Conservation (phyloP, 1,140 invertebrate species). For the Anastrepha obliqua region DNA sequence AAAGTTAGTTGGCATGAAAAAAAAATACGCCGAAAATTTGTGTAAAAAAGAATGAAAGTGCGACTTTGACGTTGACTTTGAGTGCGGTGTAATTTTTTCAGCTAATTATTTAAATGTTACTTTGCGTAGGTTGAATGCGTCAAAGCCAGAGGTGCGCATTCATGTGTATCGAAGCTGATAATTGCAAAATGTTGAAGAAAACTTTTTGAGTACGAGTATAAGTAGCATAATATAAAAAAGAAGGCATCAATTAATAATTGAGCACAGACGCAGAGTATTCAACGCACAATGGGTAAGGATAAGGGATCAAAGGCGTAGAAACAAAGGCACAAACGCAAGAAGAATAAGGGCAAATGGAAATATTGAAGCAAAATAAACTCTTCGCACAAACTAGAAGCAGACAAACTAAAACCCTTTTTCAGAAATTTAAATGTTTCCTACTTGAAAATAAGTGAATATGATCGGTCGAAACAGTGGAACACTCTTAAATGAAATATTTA, state of each 20-base stretch:
- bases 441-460: too few species aligned
- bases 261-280: neutral
- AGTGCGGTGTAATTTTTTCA: conserved; percentile 30
- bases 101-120: conserved; percentile 51
- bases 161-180: conserved; percentile 44
- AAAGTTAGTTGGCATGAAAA: neutral
- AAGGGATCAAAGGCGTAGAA: neutral
- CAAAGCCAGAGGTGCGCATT: neutral
- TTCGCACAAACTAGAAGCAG: neutral
- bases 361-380: neutral
- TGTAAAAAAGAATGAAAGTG: neutral
- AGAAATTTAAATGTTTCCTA: neutral
- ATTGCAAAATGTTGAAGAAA: conserved; percentile 48
- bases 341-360: neutral
- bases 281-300: neutral
- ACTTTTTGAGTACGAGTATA: neutral
- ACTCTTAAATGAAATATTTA: too few species aligned
- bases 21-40: neutral
- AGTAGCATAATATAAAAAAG: neutral
- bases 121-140: neutral
- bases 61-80: conserved; percentile 41
- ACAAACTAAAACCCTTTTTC: neutral
- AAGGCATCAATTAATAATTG: neutral
- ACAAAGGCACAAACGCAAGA: neutral
- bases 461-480: too few species aligned